Conservation (phyloP, 1,140 invertebrate genomes). For the Dryas iulia region DNA sequence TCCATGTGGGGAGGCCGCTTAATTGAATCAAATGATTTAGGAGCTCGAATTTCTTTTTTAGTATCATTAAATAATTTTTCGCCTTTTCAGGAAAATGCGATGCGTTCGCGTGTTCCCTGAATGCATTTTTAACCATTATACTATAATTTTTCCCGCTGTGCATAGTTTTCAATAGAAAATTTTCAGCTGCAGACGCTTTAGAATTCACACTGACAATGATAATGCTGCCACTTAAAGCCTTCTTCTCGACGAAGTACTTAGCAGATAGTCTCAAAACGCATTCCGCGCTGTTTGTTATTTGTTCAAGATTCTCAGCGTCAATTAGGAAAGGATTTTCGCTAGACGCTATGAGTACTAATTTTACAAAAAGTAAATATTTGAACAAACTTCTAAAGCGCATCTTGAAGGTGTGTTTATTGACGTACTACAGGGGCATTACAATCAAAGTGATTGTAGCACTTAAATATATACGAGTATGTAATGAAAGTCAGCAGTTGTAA, state of each 20-base stretch:
- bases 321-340: constrained; percentile 47
- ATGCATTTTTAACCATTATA: constrained; percentile 77
- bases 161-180: constrained; percentile 67
- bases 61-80: constrained; percentile 79
- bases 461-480: neutral
- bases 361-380: constrained; percentile 10
- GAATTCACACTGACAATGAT: constrained; percentile 75
- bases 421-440: neutral
- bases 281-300: constrained; percentile 63
- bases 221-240: constrained; percentile 75
- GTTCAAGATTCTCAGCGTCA: constrained; percentile 49
- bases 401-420: neutral
- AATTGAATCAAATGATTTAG: constrained; percentile 56
- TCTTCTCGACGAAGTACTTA: constrained; percentile 78
- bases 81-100: constrained; percentile 80
- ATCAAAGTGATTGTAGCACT: constrained; percentile 1
- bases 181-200: constrained; percentile 62
- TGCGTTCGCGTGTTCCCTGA: constrained; percentile 70
- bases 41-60: constrained; percentile 71
- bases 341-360: constrained; percentile 23
- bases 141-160: constrained; percentile 73
- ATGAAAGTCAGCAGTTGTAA: neutral
- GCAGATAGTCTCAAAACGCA: constrained; percentile 76
- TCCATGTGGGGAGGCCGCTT: constrained; percentile 62
- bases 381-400: constrained; percentile 3